phyloP scores from a whole-genome alignment of 2,113 vertebrate genomes.

The Macroglossus sobrinus region DNA sequence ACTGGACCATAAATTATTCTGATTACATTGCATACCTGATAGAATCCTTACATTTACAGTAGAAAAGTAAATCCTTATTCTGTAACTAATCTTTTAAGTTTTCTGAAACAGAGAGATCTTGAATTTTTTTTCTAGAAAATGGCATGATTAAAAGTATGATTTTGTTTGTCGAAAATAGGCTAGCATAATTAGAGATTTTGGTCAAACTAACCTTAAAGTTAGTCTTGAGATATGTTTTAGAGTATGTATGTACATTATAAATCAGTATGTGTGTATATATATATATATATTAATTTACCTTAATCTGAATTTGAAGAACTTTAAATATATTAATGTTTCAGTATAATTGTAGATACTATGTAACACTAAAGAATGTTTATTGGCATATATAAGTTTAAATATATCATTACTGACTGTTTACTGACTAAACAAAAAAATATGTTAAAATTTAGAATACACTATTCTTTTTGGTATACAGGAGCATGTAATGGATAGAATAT shows the following conservation, averaged over 20 bases:
- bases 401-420: background rate
- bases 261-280: background rate
- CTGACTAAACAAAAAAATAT: background rate
- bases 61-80: slow-evolving; percentile 42
- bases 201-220: background rate
- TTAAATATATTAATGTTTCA: background rate
- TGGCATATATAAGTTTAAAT: background rate
- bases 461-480: background rate
- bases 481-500: background rate
- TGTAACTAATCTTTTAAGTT: slow-evolving; percentile 56
- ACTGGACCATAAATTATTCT: slow-evolving; percentile 32
- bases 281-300: background rate
- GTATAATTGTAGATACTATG: background rate
- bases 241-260: background rate
- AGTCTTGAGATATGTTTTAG: background rate
- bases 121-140: slow-evolving; percentile 7
- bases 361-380: background rate
- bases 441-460: background rate
- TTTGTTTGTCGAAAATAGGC: slow-evolving; percentile 3
- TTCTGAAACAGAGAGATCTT: slow-evolving; percentile 20
- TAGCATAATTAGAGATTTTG: background rate
- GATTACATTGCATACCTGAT: slow-evolving; percentile 59
- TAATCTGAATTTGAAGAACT: background rate
- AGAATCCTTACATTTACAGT: slow-evolving; percentile 49
- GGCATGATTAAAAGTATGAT: slow-evolving; percentile 2